phyloP scores from a whole-genome alignment of 2,888 invertebrate genomes.

The Hydriomena furcata region DNA sequence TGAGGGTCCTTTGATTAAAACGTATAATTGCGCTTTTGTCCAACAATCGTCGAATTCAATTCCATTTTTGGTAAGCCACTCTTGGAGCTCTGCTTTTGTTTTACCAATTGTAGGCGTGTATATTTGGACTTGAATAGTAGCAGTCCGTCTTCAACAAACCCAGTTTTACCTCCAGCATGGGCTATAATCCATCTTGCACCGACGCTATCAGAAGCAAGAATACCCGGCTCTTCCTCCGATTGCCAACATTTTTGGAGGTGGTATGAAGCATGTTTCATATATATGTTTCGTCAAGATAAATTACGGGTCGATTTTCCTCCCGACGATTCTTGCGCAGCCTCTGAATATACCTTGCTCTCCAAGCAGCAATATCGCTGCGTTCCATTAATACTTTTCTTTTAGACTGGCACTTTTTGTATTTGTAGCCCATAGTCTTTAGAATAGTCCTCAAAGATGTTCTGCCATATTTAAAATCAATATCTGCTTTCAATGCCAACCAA shows the following conservation, averaged over 20 bases:
- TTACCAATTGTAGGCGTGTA: not conserved
- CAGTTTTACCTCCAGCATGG: slow-evolving; percentile 10
- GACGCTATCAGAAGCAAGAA: slow-evolving; percentile 21
- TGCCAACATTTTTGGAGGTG: slow-evolving; percentile 8
- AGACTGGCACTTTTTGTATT: slow-evolving; percentile 21
- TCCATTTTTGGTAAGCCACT: slow-evolving; percentile 15
- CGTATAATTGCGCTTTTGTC: slow-evolving; percentile 17
- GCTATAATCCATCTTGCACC: slow-evolving; percentile 15
- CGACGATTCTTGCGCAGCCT: slow-evolving; percentile 26
- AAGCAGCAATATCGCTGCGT: slow-evolving; percentile 25
- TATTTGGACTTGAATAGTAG: slow-evolving; percentile 6
- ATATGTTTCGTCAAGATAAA: slow-evolving; percentile 33
- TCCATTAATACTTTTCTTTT: slow-evolving; percentile 28
- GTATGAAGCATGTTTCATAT: not conserved
- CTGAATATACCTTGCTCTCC: slow-evolving; percentile 26
- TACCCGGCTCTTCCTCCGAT: slow-evolving; percentile 6
- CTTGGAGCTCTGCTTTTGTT: slow-evolving; percentile 15
- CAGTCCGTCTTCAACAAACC: slow-evolving; percentile 4
- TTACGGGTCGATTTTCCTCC: slow-evolving; percentile 25
- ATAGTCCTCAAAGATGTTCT: slow-evolving; percentile 24
- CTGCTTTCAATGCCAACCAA: slow-evolving; percentile 17
- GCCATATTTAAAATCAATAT: slow-evolving; percentile 25
- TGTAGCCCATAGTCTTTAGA: slow-evolving; percentile 23
- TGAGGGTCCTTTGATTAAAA: slow-evolving; percentile 19
- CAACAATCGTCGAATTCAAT: slow-evolving; percentile 17